Conservation (phyloP, 2,113 vertebrate genomes). For the Oceanites oceanicus region DNA sequence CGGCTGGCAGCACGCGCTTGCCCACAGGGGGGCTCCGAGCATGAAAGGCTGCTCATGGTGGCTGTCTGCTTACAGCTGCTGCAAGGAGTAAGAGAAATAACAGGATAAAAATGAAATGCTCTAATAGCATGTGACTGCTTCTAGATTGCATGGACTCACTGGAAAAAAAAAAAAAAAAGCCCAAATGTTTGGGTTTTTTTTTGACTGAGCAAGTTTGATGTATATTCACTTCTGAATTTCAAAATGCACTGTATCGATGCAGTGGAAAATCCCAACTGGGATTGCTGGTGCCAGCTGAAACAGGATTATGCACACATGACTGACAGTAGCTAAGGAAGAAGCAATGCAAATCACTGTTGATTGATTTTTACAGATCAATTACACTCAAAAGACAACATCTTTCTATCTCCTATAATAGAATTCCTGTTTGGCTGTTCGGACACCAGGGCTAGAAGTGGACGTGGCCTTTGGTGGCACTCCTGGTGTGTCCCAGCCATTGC, state of each 20-base stretch:
- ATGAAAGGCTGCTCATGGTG: neutral
- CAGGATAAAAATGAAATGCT: neutral
- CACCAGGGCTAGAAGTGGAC: rapidly evolving
- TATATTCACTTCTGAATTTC: neutral
- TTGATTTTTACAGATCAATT: constrained; percentile 1
- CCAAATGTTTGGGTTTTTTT: neutral
- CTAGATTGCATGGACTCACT: neutral
- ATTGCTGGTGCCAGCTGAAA: neutral
- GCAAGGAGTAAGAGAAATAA: neutral
- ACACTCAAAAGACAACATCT: neutral
- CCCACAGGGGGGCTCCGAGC: constrained; percentile 26
- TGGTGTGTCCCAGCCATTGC: neutral
- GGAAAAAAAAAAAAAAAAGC: neutral
- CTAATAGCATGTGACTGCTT: neutral
- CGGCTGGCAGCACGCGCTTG: rapidly evolving
- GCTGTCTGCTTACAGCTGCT: neutral
- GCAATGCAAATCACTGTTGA: neutral
- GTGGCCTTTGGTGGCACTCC: neutral
- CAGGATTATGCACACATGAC: neutral
- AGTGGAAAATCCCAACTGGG: neutral
- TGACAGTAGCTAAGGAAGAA: neutral
- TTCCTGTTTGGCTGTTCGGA: neutral
- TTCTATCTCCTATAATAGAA: neutral
- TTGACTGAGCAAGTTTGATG: neutral
- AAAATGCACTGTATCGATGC: neutral